These are phyloP conservation scores for Tinamus guttatus DNA, from an alignment of 2,113 vertebrate genomes.

Conservation along the genomic window DNA sequence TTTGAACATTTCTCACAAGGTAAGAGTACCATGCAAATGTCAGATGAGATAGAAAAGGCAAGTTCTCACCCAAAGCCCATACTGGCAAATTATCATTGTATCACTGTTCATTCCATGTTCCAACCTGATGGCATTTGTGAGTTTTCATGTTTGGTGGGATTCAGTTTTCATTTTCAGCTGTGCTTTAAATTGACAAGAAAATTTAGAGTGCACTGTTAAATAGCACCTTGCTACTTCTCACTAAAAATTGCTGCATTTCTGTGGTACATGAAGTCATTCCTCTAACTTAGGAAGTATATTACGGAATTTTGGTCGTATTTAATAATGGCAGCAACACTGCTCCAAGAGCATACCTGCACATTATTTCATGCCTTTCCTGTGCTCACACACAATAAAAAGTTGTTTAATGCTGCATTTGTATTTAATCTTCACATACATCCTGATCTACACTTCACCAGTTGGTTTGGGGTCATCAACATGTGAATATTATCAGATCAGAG, in stretches of 20 bases:
- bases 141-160: not conserved
- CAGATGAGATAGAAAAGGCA: not conserved
- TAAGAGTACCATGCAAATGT: not conserved
- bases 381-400: not conserved
- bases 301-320: not conserved
- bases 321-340: not conserved
- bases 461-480: conserved; percentile 4
- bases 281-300: not conserved
- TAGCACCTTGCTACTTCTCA: not conserved
- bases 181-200: not conserved
- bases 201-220: not conserved
- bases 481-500: conserved; percentile 27
- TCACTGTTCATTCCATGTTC: not conserved
- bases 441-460: conserved; percentile 45
- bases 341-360: not conserved
- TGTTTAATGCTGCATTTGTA: not conserved
- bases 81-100: not conserved
- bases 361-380: not conserved
- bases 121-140: not conserved
- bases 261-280: not conserved
- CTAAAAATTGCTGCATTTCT: not conserved
- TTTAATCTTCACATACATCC: not conserved
- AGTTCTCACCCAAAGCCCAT: not conserved
- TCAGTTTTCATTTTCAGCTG: not conserved
- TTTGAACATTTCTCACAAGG: not conserved